These are phyloP conservation scores for Chaetophractus vellerosus DNA, from an alignment of 2,797 vertebrate species.

Conservation along the genomic window DNA sequence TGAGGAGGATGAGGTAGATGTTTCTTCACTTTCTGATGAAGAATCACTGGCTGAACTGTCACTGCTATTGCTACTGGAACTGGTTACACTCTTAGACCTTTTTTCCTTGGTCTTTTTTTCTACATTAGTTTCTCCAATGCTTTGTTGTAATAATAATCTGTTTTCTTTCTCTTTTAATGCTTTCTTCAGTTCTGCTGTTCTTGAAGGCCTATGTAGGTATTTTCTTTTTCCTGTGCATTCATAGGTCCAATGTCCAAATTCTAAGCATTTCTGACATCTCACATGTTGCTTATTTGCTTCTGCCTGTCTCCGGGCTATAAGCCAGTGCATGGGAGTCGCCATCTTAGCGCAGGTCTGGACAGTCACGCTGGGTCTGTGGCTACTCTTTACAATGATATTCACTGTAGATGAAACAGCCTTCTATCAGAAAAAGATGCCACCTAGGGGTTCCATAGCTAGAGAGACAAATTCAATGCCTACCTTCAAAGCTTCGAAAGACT, in stretches of 20 bases:
- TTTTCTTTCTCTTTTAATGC: constrained; percentile 96
- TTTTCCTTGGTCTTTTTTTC: constrained; percentile 96
- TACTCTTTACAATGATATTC: no score
- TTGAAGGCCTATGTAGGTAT: constrained; percentile 97
- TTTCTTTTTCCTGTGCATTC: constrained; percentile 98
- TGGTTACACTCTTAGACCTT: constrained; percentile 94
- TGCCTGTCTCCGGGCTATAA: constrained; percentile 97
- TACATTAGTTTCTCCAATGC: constrained; percentile 90
- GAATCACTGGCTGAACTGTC: constrained; percentile 90
- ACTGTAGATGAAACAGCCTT: no score
- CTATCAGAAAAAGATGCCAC: no score
- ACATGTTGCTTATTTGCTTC: constrained; percentile 99
- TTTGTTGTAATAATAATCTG: constrained; percentile 91
- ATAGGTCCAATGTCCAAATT: constrained; percentile 98
- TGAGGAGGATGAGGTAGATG: constrained; percentile 94
- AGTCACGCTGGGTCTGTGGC: constrained; percentile 81
- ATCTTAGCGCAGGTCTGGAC: constrained; percentile 89
- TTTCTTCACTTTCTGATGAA: constrained; percentile 95
- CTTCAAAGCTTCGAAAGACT: no score
- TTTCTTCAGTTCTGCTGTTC: constrained; percentile 96
- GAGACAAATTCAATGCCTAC: no score
- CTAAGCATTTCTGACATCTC: constrained; percentile 98
- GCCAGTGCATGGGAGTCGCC: constrained; percentile 99
- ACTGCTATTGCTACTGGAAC: constrained; percentile 93
- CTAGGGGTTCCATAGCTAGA: no score